These are phyloP conservation scores for Luehdorfia chinensis DNA, from an alignment of 1,140 invertebrate genomes.

Conservation along the genomic window DNA sequence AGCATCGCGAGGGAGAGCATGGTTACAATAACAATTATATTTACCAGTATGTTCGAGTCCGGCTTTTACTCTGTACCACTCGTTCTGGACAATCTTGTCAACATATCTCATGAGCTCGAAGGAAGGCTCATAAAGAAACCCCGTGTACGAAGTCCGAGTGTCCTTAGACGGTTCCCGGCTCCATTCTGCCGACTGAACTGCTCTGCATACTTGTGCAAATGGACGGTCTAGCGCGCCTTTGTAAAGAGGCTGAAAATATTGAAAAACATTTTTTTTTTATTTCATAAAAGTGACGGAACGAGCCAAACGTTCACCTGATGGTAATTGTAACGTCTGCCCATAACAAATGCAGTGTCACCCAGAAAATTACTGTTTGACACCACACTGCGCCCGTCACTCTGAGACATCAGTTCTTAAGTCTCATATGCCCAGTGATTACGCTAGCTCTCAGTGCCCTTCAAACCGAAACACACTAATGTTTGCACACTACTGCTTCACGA, in stretches of 20 bases:
- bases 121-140: conserved; percentile 31
- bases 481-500: too few relatives aligned
- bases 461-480: too few relatives aligned
- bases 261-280: conserved; percentile 8
- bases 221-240: conserved; percentile 17
- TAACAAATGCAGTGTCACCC: too few relatives aligned
- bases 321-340: too few relatives aligned
- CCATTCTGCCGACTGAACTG: conserved; percentile 38
- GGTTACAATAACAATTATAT: too few relatives aligned
- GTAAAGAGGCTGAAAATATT: conserved; percentile 29
- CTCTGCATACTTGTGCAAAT: conserved; percentile 35
- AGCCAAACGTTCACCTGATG: too few relatives aligned
- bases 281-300: too few relatives aligned
- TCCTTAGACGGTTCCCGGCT: conserved; percentile 16
- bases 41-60: conserved; percentile 39
- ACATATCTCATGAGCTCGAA: conserved; percentile 30
- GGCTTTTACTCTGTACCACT: conserved; percentile 37
- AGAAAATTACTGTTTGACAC: too few relatives aligned
- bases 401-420: too few relatives aligned
- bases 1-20: too few relatives aligned
- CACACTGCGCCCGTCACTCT: neutral
- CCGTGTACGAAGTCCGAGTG: neutral
- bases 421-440: too few relatives aligned
- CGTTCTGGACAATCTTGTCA: conserved; percentile 28
- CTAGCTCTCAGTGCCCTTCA: too few relatives aligned